Evolutionary conservation across 2,888 invertebrate species (phyloP), one percentile per base, ranked within the genome.

Genomic region (Drosophila testacea): DNA sequence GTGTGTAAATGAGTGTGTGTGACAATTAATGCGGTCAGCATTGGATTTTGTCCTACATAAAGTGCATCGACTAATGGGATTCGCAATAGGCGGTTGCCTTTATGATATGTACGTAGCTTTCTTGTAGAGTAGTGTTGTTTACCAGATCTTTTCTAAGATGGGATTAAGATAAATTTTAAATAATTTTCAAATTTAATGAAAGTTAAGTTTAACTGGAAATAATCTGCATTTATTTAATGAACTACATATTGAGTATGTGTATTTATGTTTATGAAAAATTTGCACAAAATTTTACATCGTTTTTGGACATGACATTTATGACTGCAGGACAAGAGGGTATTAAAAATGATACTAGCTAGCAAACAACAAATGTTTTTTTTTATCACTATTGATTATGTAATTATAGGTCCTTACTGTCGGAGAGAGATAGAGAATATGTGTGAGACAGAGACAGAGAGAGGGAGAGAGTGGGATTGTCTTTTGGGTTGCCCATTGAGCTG

Each of bases 351-450:
- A 30, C 36, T 38, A 16, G 6, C 9, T 32, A 4, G 11, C 11
- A 32, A 7, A 38, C 30, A 38, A 47, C 16, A 47, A 44, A 34
- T 56, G 55, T 34, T 44, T 34, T 28, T 28, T 59, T 64, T 66
- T 66, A 66, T 60, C 51, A 57, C 60, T 66, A 66, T 66, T 66
- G 65, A 66, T 66, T 66, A 66, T 66, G 39, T 66, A 60, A 66
- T 66, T 60, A 66, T 46, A 59, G 51, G 32, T 13, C 42, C 39
- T 32, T 46, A 62, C 13, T 36, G 42, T 10, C n/a, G 4, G 9
- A 1, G 4, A 0, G 34, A 4, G 2, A n/a, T 13, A 30, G 27
- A 11, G 34, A 42, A 22, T 1, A 1, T 36, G 28, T 11, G 22
- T 34, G 42, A 6, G 1, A 44, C 16, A n/a, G 10, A 4, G 28